Evolutionary conservation across 2,113 vertebrate species (phyloP).

Genomic region (Phoxinus phoxinus): DNA sequence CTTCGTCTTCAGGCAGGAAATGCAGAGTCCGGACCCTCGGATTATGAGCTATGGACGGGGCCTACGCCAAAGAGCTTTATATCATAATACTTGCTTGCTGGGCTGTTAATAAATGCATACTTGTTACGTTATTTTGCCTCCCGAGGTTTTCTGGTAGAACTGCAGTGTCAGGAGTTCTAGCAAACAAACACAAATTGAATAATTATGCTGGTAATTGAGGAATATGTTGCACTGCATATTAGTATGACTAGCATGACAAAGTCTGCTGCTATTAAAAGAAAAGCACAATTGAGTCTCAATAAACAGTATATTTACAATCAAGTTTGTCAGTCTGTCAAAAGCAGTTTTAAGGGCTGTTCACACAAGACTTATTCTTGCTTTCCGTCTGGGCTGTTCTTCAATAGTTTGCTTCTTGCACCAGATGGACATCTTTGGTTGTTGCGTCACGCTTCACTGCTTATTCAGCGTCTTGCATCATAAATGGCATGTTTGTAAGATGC

Average conservation of each 20-base stretch:
- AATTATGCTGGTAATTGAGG: neutral
- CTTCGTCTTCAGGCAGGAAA: too few species aligned
- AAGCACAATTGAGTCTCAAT: neutral
- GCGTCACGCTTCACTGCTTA: neutral
- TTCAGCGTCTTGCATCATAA: slow-evolving; percentile 14
- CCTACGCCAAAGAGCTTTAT: too few species aligned
- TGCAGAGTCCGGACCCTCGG: too few species aligned
- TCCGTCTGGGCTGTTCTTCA: neutral
- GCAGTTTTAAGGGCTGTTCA: neutral
- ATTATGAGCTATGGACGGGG: too few species aligned
- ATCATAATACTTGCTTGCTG: too few species aligned
- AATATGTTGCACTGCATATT: neutral
- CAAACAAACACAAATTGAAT: slow-evolving; percentile 20
- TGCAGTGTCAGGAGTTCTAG: slow-evolving; percentile 4
- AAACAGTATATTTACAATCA: neutral
- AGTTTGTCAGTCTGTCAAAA: neutral
- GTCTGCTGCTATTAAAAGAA: neutral
- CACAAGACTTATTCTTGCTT: neutral
- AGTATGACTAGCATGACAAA: neutral
- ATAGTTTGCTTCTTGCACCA: slow-evolving; percentile 4
- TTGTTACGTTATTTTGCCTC: too few species aligned
- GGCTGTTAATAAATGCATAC: too few species aligned
- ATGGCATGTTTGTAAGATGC: neutral
- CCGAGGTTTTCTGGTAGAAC: too few species aligned
- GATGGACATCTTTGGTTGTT: slow-evolving; percentile 3